Base-by-base conservation (phyloP, 2,113 vertebrate genomes). In the Epinephelus moara region DNA sequence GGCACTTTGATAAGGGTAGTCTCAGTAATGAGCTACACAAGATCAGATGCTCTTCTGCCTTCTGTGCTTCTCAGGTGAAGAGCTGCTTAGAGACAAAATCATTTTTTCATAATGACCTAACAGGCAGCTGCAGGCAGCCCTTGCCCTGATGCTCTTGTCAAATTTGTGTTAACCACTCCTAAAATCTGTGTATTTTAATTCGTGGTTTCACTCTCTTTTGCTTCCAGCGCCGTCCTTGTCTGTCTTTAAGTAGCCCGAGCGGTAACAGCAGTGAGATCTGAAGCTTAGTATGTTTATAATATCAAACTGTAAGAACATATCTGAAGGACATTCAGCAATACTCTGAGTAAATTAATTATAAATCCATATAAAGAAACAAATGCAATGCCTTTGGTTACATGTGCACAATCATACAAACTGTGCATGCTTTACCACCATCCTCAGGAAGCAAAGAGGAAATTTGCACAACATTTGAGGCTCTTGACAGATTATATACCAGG, bases 161-260 rank as follows among this genome's bases (percentile, higher is more conserved):
- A 84, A 87, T 56, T 62, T 78, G 71, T 81, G 74, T 76, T 87
- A 87, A 87, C 60, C n/a, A 74, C 62, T 77, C 49, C 66, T 85
- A 87, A 76, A 88, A 82, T 85, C 57, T 52, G 75, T 76, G 84
- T 57, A 59, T 86, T 90, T 85, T 90, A 90, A 90, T 78, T 66
- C 83, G 84, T 45, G 63, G 30, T 60, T 83, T 80, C 75, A 49
- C 69, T 73, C 68, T 53, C n/a, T 42, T 72, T 74, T 81, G 70
- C 80, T 66, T 73, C 61, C 60, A 67, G 76, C 76, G 17, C 52
- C 55, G 37, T 71, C 86, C 69, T 86, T 70, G 57, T 73, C 37
- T 40, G 59, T 30, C n/a, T 66, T 61, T 1, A 75, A 81, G 1
- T 53, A 30, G 69, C 55, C 55, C 11, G 15, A 62, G 73, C 56